Base-by-base conservation (phyloP, 2,888 invertebrate genomes). In the Orthosia cruda region DNA sequence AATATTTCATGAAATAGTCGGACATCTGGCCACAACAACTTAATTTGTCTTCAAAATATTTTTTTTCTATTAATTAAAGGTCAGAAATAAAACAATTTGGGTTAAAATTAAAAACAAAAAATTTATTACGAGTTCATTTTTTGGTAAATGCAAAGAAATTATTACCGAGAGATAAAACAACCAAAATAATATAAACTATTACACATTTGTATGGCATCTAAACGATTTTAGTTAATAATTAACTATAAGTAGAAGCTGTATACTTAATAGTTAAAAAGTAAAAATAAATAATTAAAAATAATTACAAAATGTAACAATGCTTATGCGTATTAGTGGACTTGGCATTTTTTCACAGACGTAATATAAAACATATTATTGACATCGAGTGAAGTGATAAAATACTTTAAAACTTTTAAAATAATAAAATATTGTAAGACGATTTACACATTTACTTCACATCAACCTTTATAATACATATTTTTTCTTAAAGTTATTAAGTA, bases 61-160 rank as follows among this genome's bases (percentile, higher is more conserved):
- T 12, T 9, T 55, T 57, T 50, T 9, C 1, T 20, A 20, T 16
- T 5, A 16, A 4, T 0, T 18, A 2, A 57, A 47, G 18, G 49
- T 40, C 1, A 32, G 3, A 50, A 80, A 88, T 89, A 80, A 91
- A 91, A 92, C 71, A 80, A 54, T 55, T 59, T n/a, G 64, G 49
- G 16, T 16, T 68, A 84, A 87, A 90, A 93, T 90, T 92, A 92
- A 93, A 94, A 94, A 93, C 90, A 93, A 92, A 90, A 89, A 84
- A 86, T 92, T 94, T 92, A 94, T 94, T 94, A 92, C 87, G 91
- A 93, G 90, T 92, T 94, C 91, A 61, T 85, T 94, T 96, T 96
- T 96, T 96, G 96, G 96, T 96, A 96, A 96, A 96, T 96, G 96
- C 96, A 94, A 93, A 88, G 85, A 88, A 90, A 89, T 86, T 87